phyloP scores from a whole-genome alignment of 2,797 vertebrate genomes.

The Silurus lanzhouensis region DNA sequence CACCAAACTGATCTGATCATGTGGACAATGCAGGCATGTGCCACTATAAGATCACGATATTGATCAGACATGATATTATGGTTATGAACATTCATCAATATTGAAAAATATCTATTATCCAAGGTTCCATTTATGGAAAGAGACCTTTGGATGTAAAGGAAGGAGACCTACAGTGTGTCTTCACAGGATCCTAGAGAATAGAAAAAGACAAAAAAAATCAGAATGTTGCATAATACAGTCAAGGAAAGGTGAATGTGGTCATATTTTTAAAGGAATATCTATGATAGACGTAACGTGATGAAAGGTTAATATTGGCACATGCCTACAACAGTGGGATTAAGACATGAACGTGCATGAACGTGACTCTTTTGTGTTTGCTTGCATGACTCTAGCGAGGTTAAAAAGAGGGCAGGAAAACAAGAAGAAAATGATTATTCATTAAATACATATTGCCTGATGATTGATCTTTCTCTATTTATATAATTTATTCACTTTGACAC shows the following conservation, averaged over 20 bases:
- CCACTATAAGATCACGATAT: neutral
- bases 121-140: neutral
- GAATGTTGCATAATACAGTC: neutral
- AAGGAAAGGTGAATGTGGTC: neutral
- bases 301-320: conserved; percentile 1
- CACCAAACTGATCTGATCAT: neutral
- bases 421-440: neutral
- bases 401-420: neutral
- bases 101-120: neutral
- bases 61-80: neutral
- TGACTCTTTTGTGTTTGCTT: neutral
- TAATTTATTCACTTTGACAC: neutral
- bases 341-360: neutral
- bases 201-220: neutral
- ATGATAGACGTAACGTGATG: neutral
- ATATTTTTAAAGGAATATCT: neutral
- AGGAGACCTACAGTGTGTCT: no score
- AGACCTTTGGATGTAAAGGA: neutral
- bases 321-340: neutral
- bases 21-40: conserved; percentile 13
- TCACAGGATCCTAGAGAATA: neutral
- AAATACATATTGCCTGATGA: neutral
- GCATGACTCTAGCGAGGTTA: neutral
- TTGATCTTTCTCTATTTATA: neutral
- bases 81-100: neutral